Evolutionary conservation across 2,888 invertebrate species (phyloP), one percentile per base, ranked within the genome.

Genomic region (Bursaphelenchus okinawaensis): DNA sequence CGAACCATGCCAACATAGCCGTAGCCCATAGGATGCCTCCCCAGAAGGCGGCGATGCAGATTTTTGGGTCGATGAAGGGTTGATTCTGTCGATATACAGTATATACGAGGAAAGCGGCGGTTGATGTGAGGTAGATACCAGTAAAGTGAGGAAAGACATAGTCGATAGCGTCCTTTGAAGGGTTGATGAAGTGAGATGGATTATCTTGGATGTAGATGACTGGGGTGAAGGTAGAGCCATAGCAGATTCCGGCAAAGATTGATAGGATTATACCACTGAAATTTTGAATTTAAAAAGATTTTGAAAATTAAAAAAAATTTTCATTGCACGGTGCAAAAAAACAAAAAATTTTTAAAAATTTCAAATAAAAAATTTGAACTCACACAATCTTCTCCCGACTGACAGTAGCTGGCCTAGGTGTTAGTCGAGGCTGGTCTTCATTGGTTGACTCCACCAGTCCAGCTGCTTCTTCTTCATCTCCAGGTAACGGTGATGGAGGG

Each of bases 1-100:
- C 75, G 76, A 86, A 85, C 83, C 85, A 86, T 31, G 82, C 77
- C 6, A 83, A 75, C n/a, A 84, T 83, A 22, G 84, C 86, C 7
- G 84, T 70, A 4, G 81, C 84, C 86, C 86, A 86, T 81, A 86
- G 82, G 8, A 83, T 52, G 0, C 86, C 86, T 4, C 84, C 83
- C n/a, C 83, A 67, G 50, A 85, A 71, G 7, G 83, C 84, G 2
- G 86, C 86, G 26, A 86, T 73, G 51, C 84, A 82, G n/a, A 81
- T 81, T 23, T 76, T 71, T 0, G 83, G 82, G 64, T 83, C 83
- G n/a, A 86, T 75, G 61, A 73, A 71, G 0, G 85, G 85, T 40
- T 77, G 74, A 74, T 85, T 85, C 62, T 75, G 71, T 67, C 68
- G 82, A 65, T 75, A 69, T 12, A 78, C 74, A 19, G 81, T 75